These are phyloP conservation scores for Pseudomyrmex concolor DNA, from an alignment of 1,140 invertebrate species.

Conservation along the genomic window DNA sequence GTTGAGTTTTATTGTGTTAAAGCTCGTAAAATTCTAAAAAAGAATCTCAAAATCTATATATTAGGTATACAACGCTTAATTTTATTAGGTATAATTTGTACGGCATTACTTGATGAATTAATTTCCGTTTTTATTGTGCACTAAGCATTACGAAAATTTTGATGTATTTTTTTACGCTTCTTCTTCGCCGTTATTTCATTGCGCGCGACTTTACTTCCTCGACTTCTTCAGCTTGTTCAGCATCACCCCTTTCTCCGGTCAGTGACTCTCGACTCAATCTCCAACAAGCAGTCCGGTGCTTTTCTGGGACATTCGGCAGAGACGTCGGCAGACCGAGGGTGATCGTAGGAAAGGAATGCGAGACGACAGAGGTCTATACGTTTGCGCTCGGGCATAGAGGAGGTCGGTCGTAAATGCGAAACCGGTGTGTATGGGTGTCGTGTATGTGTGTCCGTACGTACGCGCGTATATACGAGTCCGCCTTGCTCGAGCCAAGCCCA, in stretches of 20 bases:
- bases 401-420: slow-evolving; percentile 38
- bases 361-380: slow-evolving; percentile 51
- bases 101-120: slow-evolving; percentile 49
- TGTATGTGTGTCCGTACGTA: slow-evolving; percentile 26
- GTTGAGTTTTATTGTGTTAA: not conserved
- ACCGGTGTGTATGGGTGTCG: slow-evolving; percentile 46
- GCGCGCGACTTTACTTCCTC: slow-evolving; percentile 22
- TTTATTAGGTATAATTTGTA: too few species aligned
- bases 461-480: slow-evolving; percentile 59
- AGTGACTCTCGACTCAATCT: slow-evolving; percentile 71
- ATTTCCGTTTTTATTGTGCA: slow-evolving; percentile 71
- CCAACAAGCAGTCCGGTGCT: slow-evolving; percentile 48
- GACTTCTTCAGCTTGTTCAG: slow-evolving; percentile 58
- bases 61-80: too few species aligned
- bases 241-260: slow-evolving; percentile 65
- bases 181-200: slow-evolving; percentile 8
- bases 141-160: slow-evolving; percentile 74
- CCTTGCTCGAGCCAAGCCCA: slow-evolving; percentile 75
- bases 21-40: not conserved
- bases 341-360: slow-evolving; percentile 45
- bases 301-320: slow-evolving; percentile 79
- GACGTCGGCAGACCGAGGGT: slow-evolving; percentile 69
- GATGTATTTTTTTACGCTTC: not conserved
- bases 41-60: too few species aligned
- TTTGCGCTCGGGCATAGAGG: slow-evolving; percentile 34